These are phyloP conservation scores for Elymnias hypermnestra DNA, from an alignment of 1,140 invertebrate genomes.

Conservation along the genomic window DNA sequence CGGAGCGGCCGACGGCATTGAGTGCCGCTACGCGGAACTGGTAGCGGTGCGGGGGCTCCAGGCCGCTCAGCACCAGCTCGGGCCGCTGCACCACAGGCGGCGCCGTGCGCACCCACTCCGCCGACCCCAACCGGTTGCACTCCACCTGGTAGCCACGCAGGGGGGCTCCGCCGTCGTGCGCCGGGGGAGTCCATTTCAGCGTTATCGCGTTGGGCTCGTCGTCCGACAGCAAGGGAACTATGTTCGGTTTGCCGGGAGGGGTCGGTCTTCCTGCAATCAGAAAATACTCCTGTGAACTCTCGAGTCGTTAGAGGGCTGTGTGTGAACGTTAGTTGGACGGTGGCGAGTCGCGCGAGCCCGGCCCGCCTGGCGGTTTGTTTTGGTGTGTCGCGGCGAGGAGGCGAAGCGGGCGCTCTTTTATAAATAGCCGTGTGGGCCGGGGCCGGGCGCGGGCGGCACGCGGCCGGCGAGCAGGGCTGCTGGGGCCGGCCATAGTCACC, in stretches of 20 bases:
- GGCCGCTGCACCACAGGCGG: constrained; percentile 81
- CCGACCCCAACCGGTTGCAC: constrained; percentile 84
- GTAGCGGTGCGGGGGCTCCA: constrained; percentile 91
- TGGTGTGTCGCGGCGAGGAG: constrained; percentile 71
- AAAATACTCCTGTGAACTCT: too few relatives aligned
- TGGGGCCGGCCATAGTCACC: constrained; percentile 64
- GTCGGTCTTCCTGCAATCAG: constrained; percentile 82
- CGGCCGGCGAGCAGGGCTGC: too few relatives aligned
- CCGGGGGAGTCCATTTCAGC: constrained; percentile 89
- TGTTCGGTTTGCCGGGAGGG: constrained; percentile 85
- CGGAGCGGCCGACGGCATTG: constrained; percentile 88
- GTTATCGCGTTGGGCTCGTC: constrained; percentile 90
- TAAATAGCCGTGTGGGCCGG: constrained; percentile 59
- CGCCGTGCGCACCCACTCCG: constrained; percentile 86
- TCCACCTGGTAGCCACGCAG: constrained; percentile 90
- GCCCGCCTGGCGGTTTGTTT: constrained; percentile 66
- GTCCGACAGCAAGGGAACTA: constrained; percentile 80
- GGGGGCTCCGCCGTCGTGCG: constrained; percentile 91
- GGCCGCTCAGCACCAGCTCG: constrained; percentile 84
- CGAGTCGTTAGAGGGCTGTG: too few relatives aligned
- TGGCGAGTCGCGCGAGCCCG: constrained; percentile 59
- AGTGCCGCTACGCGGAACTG: constrained; percentile 92
- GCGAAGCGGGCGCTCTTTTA: constrained; percentile 66
- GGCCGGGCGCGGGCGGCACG: too few relatives aligned
- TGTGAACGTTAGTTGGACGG: too few relatives aligned